These are phyloP conservation scores for Gonatopus flavifemur DNA, from an alignment of 1,140 invertebrate genomes.

Conservation along the genomic window DNA sequence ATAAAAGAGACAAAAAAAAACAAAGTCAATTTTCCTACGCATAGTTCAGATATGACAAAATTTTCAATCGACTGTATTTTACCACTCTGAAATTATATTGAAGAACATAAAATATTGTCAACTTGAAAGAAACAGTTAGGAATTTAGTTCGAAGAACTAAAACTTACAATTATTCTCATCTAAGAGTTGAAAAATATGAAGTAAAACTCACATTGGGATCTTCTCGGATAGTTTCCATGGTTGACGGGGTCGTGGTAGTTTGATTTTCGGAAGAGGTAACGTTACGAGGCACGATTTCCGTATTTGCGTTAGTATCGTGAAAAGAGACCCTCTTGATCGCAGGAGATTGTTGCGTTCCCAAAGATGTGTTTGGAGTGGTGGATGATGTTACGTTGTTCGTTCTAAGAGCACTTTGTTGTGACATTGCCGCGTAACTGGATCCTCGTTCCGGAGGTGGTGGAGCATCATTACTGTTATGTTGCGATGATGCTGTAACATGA, in stretches of 20 bases:
- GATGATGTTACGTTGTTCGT: constrained; percentile 52
- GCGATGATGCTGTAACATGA: constrained; percentile 36
- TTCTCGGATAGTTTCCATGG: constrained; percentile 69
- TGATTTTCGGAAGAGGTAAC: constrained; percentile 34
- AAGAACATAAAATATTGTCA: no score
- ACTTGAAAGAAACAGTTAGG: no score
- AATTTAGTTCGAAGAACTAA: no score
- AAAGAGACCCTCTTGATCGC: constrained; percentile 72
- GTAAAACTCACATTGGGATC: constrained; percentile 76
- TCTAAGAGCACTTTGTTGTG: constrained; percentile 58
- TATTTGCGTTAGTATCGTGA: constrained; percentile 67
- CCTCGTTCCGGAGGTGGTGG: constrained; percentile 77
- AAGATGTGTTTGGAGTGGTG: constrained; percentile 44
- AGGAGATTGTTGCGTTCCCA: constrained; percentile 36
- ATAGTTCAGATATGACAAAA: no score
- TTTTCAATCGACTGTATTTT: no score
- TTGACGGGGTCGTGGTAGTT: constrained; percentile 45
- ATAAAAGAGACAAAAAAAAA: constrained; percentile 5
- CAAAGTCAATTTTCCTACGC: no score
- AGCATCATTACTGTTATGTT: constrained; percentile 54
- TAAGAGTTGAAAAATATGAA: no score
- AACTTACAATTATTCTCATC: no score
- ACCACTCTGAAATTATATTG: no score
- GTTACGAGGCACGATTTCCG: constrained; percentile 50
- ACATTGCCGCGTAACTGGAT: constrained; percentile 81